Evolutionary conservation across 1,140 invertebrate species (phyloP).

Genomic region (Grapholita molesta): DNA sequence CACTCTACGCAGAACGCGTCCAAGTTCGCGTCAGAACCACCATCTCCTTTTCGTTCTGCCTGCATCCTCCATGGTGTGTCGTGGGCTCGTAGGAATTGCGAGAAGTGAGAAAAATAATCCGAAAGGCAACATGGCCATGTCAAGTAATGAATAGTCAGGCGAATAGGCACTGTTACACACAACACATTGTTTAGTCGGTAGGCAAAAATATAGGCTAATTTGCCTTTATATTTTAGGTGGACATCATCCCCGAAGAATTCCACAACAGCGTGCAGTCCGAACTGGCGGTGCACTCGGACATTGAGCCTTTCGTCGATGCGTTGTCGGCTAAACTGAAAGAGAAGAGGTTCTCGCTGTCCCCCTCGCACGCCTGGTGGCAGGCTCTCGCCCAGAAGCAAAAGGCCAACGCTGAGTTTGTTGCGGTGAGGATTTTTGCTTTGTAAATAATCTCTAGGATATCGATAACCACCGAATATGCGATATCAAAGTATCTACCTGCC

Average conservation of each 20-base stretch:
- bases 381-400: slow-evolving; percentile 79
- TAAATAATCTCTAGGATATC: not conserved
- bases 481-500: too few relatives aligned
- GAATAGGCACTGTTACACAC: too few relatives aligned
- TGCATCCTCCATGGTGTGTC: too few relatives aligned
- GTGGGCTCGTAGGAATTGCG: too few relatives aligned
- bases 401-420: slow-evolving; percentile 80
- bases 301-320: slow-evolving; percentile 83
- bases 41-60: too few relatives aligned
- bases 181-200: too few relatives aligned
- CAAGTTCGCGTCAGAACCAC: too few relatives aligned
- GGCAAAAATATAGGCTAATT: too few relatives aligned
- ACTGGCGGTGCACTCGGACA: slow-evolving; percentile 89
- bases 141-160: too few relatives aligned
- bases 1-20: too few relatives aligned
- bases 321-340: slow-evolving; percentile 79
- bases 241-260: slow-evolving; percentile 93
- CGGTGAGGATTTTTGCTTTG: slow-evolving; percentile 70
- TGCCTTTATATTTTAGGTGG: slow-evolving; percentile 81
- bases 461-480: not conserved
- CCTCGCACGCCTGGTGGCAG: slow-evolving; percentile 79
- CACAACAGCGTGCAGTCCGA: slow-evolving; percentile 90
- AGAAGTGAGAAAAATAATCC: too few relatives aligned
- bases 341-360: slow-evolving; percentile 74
- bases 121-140: too few relatives aligned